A percentile compares a stretch with the other conserved stretches of the same genome.
phyloP scores from a whole-genome alignment of 2,888 invertebrate species.

The Ischnus inquisitorius region DNA sequence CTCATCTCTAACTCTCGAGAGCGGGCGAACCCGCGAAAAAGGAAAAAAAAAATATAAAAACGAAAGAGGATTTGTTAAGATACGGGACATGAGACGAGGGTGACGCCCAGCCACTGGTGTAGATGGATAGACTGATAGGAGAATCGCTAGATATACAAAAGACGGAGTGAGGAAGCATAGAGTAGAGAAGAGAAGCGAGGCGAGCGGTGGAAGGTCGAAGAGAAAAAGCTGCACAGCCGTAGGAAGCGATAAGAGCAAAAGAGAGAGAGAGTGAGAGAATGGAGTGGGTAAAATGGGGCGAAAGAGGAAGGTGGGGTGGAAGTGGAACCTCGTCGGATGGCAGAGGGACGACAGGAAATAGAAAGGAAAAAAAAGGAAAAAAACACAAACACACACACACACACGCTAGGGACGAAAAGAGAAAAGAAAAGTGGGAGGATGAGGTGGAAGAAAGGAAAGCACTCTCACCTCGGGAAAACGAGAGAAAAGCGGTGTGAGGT shows the following conservation, averaged over 20 bases:
- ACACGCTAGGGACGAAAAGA: conserved; percentile 50
- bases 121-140: conserved; percentile 68
- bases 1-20: conserved; percentile 49
- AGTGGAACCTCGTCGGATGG: conserved; percentile 61
- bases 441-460: conserved; percentile 46
- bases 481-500: conserved; percentile 46
- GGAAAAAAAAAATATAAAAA: conserved; percentile 37
- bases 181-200: conserved; percentile 15
- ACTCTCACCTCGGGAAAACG: conserved; percentile 65
- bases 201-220: conserved; percentile 1
- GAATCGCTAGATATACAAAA: conserved; percentile 61
- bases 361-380: conserved; percentile 72
- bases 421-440: conserved; percentile 44
- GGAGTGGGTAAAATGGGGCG: conserved; percentile 14
- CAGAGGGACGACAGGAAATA: conserved; percentile 68
- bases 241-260: conserved; percentile 60
- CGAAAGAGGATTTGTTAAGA: conserved; percentile 65
- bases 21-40: conserved; percentile 10
- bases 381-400: conserved; percentile 66
- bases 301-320: conserved; percentile 38
- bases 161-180: conserved; percentile 23
- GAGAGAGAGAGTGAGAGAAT: too few relatives aligned
- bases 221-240: conserved; percentile 57
- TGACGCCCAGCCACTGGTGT: conserved; percentile 37
- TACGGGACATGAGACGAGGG: conserved; percentile 40